Conservation (phyloP, 2,113 vertebrate genomes). For the Aix galericulata region DNA sequence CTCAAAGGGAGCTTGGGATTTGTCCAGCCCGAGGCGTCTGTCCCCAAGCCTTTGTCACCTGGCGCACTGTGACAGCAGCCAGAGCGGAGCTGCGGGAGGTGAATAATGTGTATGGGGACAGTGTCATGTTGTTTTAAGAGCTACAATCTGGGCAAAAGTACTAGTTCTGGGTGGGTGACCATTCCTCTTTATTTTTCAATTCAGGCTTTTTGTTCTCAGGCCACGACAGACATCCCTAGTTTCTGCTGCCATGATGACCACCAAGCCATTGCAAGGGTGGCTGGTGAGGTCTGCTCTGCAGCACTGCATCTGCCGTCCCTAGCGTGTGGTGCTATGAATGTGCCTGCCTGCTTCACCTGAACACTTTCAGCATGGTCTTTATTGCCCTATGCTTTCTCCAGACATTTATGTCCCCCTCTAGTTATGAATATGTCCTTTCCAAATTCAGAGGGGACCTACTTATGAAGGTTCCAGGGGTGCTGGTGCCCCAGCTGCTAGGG, state of each 20-base stretch:
- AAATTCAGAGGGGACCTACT: background rate
- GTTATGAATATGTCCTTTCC: background rate
- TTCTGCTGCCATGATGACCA: background rate
- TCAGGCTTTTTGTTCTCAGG: background rate
- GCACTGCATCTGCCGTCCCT: accelerated
- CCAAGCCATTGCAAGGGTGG: background rate
- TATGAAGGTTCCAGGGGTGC: conserved; percentile 68
- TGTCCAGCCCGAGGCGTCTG: conserved; percentile 75
- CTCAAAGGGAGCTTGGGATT: conserved; percentile 67
- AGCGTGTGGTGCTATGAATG: background rate
- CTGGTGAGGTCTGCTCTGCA: background rate
- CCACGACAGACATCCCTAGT: background rate
- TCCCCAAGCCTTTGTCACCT: conserved; percentile 76
- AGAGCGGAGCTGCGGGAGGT: conserved; percentile 55
- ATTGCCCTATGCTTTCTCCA: background rate
- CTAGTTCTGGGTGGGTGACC: background rate
- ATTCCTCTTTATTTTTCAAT: conserved; percentile 16
- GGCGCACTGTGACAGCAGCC: conserved; percentile 65
- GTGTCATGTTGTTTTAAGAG: conserved; percentile 66
- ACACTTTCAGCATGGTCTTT: background rate
- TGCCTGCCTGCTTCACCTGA: background rate
- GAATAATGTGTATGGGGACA: conserved; percentile 71
- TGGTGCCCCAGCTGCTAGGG: conserved; percentile 69
- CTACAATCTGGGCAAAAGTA: background rate
- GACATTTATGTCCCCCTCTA: background rate